Evolutionary conservation across 2,888 invertebrate species (phyloP).

Genomic region (Netelia inedita): DNA sequence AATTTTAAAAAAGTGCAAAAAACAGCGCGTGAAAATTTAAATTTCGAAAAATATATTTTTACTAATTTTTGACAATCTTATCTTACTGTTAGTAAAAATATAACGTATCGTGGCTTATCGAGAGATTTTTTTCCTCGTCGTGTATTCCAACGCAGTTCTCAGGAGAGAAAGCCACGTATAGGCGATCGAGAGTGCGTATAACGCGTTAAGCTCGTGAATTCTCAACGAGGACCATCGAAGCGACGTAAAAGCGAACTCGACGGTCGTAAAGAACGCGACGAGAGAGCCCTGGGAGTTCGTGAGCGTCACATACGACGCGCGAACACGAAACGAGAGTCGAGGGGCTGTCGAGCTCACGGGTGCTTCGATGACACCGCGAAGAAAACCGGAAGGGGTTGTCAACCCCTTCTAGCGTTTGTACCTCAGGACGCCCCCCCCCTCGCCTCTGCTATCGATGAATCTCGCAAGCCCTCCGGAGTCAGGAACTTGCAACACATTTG

Average conservation of each 20-base stretch:
- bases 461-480: background rate
- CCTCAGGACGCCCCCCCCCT: background rate
- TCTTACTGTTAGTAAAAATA: background rate
- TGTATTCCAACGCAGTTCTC: constrained; percentile 17
- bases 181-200: constrained; percentile 39
- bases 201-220: constrained; percentile 17
- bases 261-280: constrained; percentile 67
- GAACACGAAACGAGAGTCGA: constrained; percentile 53
- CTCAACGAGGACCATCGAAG: constrained; percentile 24
- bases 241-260: constrained; percentile 49
- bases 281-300: constrained; percentile 50
- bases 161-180: constrained; percentile 35
- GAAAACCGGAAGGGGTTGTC: constrained; percentile 55
- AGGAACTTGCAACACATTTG: background rate
- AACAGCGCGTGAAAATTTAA: no score
- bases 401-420: constrained; percentile 27
- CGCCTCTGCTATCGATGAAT: constrained; percentile 9
- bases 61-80: no score
- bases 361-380: constrained; percentile 54
- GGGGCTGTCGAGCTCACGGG: constrained; percentile 56
- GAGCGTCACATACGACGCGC: constrained; percentile 52
- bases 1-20: no score
- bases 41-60: no score
- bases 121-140: constrained; percentile 9
- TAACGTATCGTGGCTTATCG: background rate